Evolutionary conservation across 2,797 vertebrate species (phyloP).

Genomic region (Anolis apletophallus): DNA sequence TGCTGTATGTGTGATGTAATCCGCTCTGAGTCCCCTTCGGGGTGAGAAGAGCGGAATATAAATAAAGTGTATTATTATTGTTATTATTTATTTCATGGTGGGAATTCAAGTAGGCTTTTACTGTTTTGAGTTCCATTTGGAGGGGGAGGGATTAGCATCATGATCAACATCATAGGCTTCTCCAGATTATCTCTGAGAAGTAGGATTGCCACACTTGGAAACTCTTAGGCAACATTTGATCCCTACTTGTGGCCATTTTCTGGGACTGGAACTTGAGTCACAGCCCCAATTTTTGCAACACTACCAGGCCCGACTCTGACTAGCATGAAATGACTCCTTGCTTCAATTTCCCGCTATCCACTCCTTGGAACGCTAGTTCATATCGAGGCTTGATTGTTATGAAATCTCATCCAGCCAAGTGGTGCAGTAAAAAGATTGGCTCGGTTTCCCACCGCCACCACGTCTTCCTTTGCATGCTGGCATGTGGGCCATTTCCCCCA

Average conservation of each 20-base stretch:
- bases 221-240: background rate
- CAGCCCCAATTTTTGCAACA: background rate
- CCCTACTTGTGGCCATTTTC: background rate
- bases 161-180: no score
- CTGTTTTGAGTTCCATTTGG: no score
- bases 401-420: conserved; percentile 28
- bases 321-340: background rate
- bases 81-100: no score
- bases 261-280: background rate
- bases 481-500: background rate
- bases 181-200: background rate
- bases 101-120: no score
- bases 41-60: no score
- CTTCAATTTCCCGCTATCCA: background rate
- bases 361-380: background rate
- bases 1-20: no score
- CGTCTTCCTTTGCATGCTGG: background rate
- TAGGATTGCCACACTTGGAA: no score
- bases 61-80: no score
- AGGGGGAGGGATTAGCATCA: no score
- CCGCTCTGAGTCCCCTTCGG: no score
- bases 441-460: accelerated
- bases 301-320: background rate
- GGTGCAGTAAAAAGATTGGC: accelerated
- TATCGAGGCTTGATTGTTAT: background rate